Percentiles rank a stretch among this genome's conserved stretches.
These are phyloP conservation scores for Rhea pennata DNA, from an alignment of 2,113 vertebrate genomes.

Conservation along the genomic window DNA sequence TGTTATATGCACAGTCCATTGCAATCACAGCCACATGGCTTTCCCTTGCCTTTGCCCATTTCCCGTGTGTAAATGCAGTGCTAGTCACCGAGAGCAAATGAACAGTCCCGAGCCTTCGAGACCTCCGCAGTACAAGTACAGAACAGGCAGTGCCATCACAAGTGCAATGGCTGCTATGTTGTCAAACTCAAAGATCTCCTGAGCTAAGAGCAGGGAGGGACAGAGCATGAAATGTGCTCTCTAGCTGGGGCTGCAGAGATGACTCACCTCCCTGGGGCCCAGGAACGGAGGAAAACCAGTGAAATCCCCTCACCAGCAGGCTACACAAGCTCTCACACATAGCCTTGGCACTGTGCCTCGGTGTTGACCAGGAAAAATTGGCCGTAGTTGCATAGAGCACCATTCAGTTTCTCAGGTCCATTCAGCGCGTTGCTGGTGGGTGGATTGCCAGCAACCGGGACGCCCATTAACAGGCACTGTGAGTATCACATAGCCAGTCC, in stretches of 20 bases:
- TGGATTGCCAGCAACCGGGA: neutral
- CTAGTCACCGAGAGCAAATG: rapidly evolving
- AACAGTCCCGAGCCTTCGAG: neutral
- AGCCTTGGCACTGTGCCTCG: neutral
- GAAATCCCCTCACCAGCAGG: neutral
- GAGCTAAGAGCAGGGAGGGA: neutral
- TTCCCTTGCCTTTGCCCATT: neutral
- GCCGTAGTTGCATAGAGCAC: rapidly evolving
- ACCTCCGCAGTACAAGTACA: neutral
- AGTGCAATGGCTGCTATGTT: neutral
- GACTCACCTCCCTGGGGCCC: neutral
- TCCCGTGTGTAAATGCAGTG: neutral
- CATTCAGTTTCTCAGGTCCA: neutral
- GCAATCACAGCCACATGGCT: neutral
- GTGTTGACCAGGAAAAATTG: neutral
- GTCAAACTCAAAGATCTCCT: neutral
- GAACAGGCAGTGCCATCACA: rapidly evolving
- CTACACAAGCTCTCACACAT: neutral
- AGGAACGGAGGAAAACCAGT: neutral
- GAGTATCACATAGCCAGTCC: neutral
- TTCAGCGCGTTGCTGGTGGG: neutral
- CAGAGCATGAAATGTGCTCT: neutral
- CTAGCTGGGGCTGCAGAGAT: neutral
- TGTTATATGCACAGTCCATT: rapidly evolving
- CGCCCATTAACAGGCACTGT: rapidly evolving